phyloP scores from a whole-genome alignment of 1,140 invertebrate genomes.

The Leptinotarsa undecemlineata region DNA sequence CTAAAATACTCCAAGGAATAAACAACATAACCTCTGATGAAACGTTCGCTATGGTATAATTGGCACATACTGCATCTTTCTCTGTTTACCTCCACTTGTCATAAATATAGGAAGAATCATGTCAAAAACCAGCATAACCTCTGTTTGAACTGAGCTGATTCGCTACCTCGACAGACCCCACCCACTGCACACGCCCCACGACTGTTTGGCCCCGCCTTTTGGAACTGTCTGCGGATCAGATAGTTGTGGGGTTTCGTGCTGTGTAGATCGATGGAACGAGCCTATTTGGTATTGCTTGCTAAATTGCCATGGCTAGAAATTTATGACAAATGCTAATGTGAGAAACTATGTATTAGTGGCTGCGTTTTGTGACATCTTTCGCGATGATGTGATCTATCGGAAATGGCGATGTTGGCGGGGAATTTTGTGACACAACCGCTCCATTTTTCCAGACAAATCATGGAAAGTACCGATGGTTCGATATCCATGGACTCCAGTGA shows the following conservation, averaged over 20 bases:
- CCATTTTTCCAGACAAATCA: slow-evolving; percentile 40
- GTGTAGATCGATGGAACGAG: slow-evolving; percentile 46
- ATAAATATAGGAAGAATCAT: slow-evolving; percentile 15
- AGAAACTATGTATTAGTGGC: not conserved
- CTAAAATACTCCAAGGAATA: slow-evolving; percentile 38
- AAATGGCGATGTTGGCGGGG: slow-evolving; percentile 51
- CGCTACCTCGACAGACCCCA: slow-evolving; percentile 14
- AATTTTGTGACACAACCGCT: slow-evolving; percentile 45
- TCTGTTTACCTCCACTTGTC: slow-evolving; percentile 4
- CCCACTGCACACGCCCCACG: slow-evolving; percentile 9
- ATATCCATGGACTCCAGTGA: slow-evolving; percentile 53
- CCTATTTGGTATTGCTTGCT: not conserved
- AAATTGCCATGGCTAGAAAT: slow-evolving; percentile 9
- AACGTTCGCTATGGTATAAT: slow-evolving; percentile 10
- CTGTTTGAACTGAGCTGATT: not conserved
- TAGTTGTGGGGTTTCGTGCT: slow-evolving; percentile 46
- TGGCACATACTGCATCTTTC: slow-evolving; percentile 16
- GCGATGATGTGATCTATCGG: slow-evolving; percentile 10
- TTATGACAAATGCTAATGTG: slow-evolving; percentile 23
- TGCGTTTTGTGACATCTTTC: not conserved
- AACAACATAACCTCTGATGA: slow-evolving; percentile 14
- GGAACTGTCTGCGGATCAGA: slow-evolving; percentile 44
- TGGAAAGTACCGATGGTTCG: slow-evolving; percentile 51
- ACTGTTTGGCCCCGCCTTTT: slow-evolving; percentile 46
- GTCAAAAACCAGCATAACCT: slow-evolving; percentile 10